These are phyloP conservation scores for Atherix ibis DNA, from an alignment of 2,888 invertebrate species.

Conservation along the genomic window DNA sequence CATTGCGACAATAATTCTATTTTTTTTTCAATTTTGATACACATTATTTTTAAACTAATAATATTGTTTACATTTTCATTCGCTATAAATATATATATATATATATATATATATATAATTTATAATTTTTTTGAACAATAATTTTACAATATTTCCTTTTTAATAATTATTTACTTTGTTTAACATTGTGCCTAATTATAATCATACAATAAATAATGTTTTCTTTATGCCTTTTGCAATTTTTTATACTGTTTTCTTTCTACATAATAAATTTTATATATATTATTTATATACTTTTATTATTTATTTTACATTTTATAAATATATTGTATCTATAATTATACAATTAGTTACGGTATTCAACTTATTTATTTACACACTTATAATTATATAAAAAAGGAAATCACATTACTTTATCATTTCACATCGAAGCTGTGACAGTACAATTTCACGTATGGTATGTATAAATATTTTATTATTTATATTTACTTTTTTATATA, in stretches of 20 bases:
- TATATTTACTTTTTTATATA: background rate
- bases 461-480: too few species aligned
- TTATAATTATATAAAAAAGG: slow-evolving; percentile 8
- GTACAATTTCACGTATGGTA: too few species aligned
- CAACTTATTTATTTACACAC: too few species aligned
- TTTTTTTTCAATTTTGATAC: too few species aligned
- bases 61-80: background rate
- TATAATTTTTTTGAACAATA: background rate
- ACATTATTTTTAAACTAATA: too few species aligned
- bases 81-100: slow-evolving; percentile 1
- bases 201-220: too few species aligned
- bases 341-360: slow-evolving; percentile 1
- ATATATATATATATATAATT: too few species aligned
- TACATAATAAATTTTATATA: background rate
- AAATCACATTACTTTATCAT: slow-evolving; percentile 9
- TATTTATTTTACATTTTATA: background rate
- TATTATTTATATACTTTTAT: slow-evolving; percentile 1
- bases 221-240: too few species aligned
- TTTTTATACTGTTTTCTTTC: background rate
- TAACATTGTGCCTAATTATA: background rate
- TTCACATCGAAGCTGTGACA: slow-evolving; percentile 7
- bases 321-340: background rate
- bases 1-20: too few species aligned
- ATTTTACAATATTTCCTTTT: slow-evolving; percentile 3
- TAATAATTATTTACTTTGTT: slow-evolving; percentile 2